Conservation (phyloP, 2,113 vertebrate genomes). For the Triplophysa dalaica region DNA sequence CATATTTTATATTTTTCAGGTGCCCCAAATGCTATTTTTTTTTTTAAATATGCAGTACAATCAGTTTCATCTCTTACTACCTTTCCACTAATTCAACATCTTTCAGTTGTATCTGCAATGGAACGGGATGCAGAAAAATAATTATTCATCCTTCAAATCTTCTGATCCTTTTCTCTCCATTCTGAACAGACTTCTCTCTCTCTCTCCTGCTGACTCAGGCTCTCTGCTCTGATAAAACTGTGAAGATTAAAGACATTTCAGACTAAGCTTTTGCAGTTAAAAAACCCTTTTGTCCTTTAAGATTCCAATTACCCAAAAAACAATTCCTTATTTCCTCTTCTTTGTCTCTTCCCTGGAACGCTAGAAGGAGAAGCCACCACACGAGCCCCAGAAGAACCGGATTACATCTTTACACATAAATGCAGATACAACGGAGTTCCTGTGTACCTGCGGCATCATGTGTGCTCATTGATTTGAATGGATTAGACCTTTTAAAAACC, state of each 20-base stretch:
- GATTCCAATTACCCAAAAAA: constrained; percentile 44
- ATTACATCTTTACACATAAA: constrained; percentile 14
- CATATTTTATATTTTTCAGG: no score
- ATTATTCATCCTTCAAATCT: constrained; percentile 3
- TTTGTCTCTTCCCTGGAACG: constrained; percentile 37
- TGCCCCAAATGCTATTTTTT: no score
- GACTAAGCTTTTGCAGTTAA: constrained; percentile 33
- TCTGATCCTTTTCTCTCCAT: not conserved
- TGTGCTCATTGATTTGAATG: not conserved
- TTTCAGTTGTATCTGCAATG: not conserved
- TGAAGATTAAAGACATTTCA: constrained; percentile 39
- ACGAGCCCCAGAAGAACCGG: constrained; percentile 1
- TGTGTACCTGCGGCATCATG: not conserved
- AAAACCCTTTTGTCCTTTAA: constrained; percentile 42
- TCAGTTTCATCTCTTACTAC: no score
- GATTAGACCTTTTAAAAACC: not conserved
- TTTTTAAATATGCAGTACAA: not conserved
- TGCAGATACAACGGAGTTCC: not conserved
- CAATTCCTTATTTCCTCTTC: constrained; percentile 8
- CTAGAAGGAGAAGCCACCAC: not conserved
- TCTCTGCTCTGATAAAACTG: constrained; percentile 22
- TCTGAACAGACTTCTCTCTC: not conserved
- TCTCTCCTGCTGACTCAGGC: constrained; percentile 33
- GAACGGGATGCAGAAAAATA: not conserved
- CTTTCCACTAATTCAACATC: not conserved